Base-by-base conservation (phyloP, 2,797 vertebrate genomes). In the Cirrhinus mrigala region DNA sequence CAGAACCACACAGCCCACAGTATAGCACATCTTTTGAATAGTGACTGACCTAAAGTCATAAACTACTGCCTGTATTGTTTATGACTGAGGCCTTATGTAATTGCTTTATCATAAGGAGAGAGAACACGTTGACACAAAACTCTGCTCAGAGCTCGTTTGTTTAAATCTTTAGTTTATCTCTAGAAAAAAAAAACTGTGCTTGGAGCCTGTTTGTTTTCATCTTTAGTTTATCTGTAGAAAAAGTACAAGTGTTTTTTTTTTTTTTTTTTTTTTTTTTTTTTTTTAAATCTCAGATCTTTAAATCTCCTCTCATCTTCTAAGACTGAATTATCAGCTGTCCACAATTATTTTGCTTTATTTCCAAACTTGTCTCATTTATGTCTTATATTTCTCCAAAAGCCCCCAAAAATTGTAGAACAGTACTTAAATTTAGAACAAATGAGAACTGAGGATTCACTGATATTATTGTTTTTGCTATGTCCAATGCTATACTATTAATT, bases 31-130 rank as follows among this genome's bases (percentile, higher is more conserved):
- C 62, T 68, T 80, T 1, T 15, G 10, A 54, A 52, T 40, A 6
- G 52, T 54, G 18, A 52, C 46, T 80, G 79, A 68, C 12, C 12
- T 66, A 4, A 18, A 22, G 18, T 33, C 6, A 27, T n/a, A 68
- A 66, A 37, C 66, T 37, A 11, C 46, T 50, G 46, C 20, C 62
- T 33, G 27, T 22, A 44, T 52, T 27, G 22, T 37, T 80, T 68
- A 33, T 37, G 62, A 9, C 11, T 18, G n/a, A 46, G 37, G 0
- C 27, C 24, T 16, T 48, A 29, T 66, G 24, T 66, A 24, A 50
- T 50, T 18, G 24, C 24, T 33, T 68, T 79, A 64, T 79, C 44
- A 22, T 24, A 64, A 79, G 77, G 24, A 66, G 20, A 46, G 40
- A 22, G n/a, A 79, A 64, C 10, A 29, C 16, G 48, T 9, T 48